phyloP scores from a whole-genome alignment of 2,888 invertebrate genomes.

The Opisthograptis luteolata region DNA sequence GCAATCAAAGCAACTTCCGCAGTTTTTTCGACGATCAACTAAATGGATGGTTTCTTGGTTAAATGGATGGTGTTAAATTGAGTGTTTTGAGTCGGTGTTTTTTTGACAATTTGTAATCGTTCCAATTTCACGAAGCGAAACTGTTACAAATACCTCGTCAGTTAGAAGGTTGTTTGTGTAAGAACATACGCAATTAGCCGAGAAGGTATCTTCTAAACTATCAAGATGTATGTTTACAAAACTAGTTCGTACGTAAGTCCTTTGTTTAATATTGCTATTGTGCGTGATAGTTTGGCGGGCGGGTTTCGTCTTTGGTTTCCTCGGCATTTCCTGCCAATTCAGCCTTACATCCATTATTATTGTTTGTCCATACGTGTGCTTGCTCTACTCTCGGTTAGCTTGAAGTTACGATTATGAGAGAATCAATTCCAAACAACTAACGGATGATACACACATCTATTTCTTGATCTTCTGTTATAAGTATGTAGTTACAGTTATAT shows the following conservation, averaged over 20 bases:
- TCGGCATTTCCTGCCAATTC: conserved; percentile 70
- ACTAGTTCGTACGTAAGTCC: conserved; percentile 46
- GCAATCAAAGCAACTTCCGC: conserved; percentile 62
- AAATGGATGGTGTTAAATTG: conserved; percentile 72
- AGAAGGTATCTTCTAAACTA: conserved; percentile 18
- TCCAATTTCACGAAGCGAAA: conserved; percentile 36
- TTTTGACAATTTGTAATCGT: conserved; percentile 41
- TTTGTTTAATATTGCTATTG: conserved; percentile 67
- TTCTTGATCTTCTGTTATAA: no score
- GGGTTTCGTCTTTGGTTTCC: conserved; percentile 61
- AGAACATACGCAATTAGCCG: conserved; percentile 26
- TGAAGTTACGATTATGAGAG: conserved; percentile 6
- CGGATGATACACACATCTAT: no score
- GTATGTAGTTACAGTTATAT: no score
- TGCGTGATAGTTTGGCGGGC: conserved; percentile 57
- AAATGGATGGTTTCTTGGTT: conserved; percentile 70
- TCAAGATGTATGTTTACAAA: conserved; percentile 52
- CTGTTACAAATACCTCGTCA: conserved; percentile 38
- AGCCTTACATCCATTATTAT: conserved; percentile 61
- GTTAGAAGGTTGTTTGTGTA: conserved; percentile 35
- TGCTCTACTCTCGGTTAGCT: conserved; percentile 23
- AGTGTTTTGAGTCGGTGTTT: conserved; percentile 60
- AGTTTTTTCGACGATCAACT: conserved; percentile 55
- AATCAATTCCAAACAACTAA: background rate
- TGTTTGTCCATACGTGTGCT: conserved; percentile 46